These are phyloP conservation scores for Cosmopolites sordidus DNA, from an alignment of 2,888 invertebrate species.

Conservation along the genomic window DNA sequence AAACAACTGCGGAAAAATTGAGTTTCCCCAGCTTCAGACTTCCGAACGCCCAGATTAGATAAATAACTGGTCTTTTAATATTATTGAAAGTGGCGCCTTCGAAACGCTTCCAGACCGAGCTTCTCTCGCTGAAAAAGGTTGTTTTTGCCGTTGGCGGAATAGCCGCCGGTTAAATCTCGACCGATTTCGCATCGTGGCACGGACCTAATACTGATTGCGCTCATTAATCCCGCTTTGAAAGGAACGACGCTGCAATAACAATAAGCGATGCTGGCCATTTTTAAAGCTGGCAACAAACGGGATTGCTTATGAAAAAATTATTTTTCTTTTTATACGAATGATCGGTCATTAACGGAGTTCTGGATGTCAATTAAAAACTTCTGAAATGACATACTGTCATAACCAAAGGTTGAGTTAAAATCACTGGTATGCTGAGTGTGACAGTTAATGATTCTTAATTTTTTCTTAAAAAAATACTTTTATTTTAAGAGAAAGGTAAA, in stretches of 20 bases:
- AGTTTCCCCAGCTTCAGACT: too few relatives aligned
- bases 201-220: constrained; percentile 30
- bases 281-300: constrained; percentile 20
- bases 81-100: constrained; percentile 19
- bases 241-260: constrained; percentile 32
- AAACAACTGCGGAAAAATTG: too few relatives aligned
- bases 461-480: too few relatives aligned
- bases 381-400: too few relatives aligned
- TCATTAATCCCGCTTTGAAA: constrained; percentile 29
- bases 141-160: constrained; percentile 14
- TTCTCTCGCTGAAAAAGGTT: constrained; percentile 16
- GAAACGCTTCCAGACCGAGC: constrained; percentile 6
- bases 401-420: too few relatives aligned
- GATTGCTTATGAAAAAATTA: neutral
- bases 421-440: too few relatives aligned
- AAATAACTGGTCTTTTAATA: constrained; percentile 15
- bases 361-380: too few relatives aligned
- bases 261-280: constrained; percentile 28
- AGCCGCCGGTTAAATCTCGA: constrained; percentile 26
- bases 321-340: too few relatives aligned
- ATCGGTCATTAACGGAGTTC: too few relatives aligned
- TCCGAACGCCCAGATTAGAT: constrained; percentile 6
- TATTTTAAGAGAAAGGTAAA: too few relatives aligned
- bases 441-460: too few relatives aligned
- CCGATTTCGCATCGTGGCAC: constrained; percentile 26